Evolutionary conservation across 1,140 invertebrate species (phyloP).

Genomic region (Drosophila novamexicana): DNA sequence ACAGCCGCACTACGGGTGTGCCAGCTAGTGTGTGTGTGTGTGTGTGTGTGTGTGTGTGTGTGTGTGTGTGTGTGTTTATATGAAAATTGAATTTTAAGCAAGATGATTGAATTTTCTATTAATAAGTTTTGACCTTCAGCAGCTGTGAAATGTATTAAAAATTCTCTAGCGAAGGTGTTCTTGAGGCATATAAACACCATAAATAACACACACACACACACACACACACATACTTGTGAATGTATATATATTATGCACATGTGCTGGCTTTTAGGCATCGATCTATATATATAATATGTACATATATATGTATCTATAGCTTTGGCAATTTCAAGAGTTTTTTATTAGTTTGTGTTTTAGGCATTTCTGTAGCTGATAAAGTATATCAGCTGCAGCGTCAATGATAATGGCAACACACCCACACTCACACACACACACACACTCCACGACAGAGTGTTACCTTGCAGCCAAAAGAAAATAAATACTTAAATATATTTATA

Average conservation of each 20-base stretch:
- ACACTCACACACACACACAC: conserved; percentile 23
- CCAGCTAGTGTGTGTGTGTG: neutral
- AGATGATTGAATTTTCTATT: conserved; percentile 83
- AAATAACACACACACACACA: conserved; percentile 38
- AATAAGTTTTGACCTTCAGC: conserved; percentile 77
- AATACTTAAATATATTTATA: conserved; percentile 15
- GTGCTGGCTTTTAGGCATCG: neutral
- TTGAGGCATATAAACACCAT: conserved; percentile 46
- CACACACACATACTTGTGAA: conserved; percentile 28
- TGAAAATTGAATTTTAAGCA: conserved; percentile 70
- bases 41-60: conserved; percentile 3
- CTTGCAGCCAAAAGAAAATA: conserved; percentile 44
- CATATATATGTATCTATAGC: conserved; percentile 5
- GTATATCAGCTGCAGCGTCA: conserved; percentile 37
- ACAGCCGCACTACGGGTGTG: conserved; percentile 38
- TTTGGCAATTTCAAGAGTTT: conserved; percentile 15
- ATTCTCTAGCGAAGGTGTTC: conserved; percentile 52
- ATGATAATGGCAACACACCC: conserved; percentile 25
- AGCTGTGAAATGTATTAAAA: conserved; percentile 46
- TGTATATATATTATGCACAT: neutral
- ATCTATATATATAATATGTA: conserved; percentile 14
- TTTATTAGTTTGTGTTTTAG: conserved; percentile 35
- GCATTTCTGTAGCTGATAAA: conserved; percentile 34
- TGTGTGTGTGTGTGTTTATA: conserved; percentile 51
- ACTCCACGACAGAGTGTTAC: conserved; percentile 12